These are phyloP conservation scores for Cryptocephalus moraei DNA, from an alignment of 2,888 invertebrate species.

Conservation along the genomic window DNA sequence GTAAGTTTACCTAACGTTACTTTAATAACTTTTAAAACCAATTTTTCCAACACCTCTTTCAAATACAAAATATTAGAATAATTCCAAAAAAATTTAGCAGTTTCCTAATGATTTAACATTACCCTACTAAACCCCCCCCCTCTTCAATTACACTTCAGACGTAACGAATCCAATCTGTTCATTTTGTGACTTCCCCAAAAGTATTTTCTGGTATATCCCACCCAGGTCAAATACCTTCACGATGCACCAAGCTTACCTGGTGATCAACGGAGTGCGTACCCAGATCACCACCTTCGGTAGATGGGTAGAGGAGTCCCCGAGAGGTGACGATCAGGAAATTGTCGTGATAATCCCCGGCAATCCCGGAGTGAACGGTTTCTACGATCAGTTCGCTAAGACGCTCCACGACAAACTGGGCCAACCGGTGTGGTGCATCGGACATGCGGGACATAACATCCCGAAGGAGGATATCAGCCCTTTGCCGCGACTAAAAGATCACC, in stretches of 20 bases:
- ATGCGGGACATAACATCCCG: slow-evolving; percentile 73
- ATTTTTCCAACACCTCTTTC: too few relatives aligned
- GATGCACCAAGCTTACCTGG: slow-evolving; percentile 41
- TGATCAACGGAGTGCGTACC: slow-evolving; percentile 59
- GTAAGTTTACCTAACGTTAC: too few relatives aligned
- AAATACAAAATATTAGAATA: too few relatives aligned
- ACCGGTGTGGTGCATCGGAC: slow-evolving; percentile 74
- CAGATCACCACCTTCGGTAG: slow-evolving; percentile 63
- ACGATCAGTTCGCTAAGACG: slow-evolving; percentile 57
- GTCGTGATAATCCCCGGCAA: slow-evolving; percentile 77
- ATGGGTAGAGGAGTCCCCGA: slow-evolving; percentile 51
- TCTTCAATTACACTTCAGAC: too few relatives aligned
- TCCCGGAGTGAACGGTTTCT: slow-evolving; percentile 78
- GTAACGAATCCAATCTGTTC: too few relatives aligned
- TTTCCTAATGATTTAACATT: too few relatives aligned
- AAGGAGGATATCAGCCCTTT: slow-evolving; percentile 40
- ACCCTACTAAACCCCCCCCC: too few relatives aligned
- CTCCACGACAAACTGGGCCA: slow-evolving; percentile 49
- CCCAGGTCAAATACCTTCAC: neutral
- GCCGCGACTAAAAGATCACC: slow-evolving; percentile 43
- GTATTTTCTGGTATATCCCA: too few relatives aligned
- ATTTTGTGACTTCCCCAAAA: too few relatives aligned
- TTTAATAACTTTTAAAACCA: too few relatives aligned
- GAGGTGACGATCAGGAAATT: slow-evolving; percentile 40
- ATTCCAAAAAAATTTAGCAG: too few relatives aligned